Evolutionary conservation across 2,888 invertebrate genomes (phyloP).

Genomic region (Drosophila nr. perissopoda): DNA sequence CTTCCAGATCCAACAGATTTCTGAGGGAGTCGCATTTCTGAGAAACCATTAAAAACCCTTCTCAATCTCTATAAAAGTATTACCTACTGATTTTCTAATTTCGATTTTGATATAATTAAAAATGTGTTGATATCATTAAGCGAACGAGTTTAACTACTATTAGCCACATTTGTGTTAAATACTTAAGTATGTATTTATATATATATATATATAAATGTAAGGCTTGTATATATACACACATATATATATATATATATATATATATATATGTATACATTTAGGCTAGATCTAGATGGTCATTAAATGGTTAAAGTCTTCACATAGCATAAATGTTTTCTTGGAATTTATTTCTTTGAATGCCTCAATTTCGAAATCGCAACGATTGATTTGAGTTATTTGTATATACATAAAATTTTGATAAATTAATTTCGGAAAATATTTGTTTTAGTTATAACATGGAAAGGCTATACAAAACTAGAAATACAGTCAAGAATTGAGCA

Average conservation of each 20-base stretch:
- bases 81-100: constrained; percentile 69
- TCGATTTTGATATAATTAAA: constrained; percentile 16
- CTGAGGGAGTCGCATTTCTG: constrained; percentile 82
- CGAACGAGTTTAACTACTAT: constrained; percentile 53
- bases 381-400: constrained; percentile 42
- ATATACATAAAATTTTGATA: constrained; percentile 22
- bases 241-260: constrained; percentile 49
- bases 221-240: constrained; percentile 52
- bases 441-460: constrained; percentile 42
- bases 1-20: constrained; percentile 66
- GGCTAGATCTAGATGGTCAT: constrained; percentile 15
- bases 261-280: constrained; percentile 5
- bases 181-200: constrained; percentile 49
- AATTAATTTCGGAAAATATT: constrained; percentile 14
- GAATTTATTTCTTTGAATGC: constrained; percentile 46
- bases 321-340: constrained; percentile 50
- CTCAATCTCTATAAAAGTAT: constrained; percentile 70
- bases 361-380: constrained; percentile 51
- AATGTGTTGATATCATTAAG: constrained; percentile 34
- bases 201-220: constrained; percentile 53
- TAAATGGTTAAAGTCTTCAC: constrained; percentile 42
- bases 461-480: constrained; percentile 48
- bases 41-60: constrained; percentile 43
- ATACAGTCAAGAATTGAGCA: constrained; percentile 32
- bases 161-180: constrained; percentile 55